Evolutionary conservation across 2,888 invertebrate genomes (phyloP).

Genomic region (Corythucha ciliata): DNA sequence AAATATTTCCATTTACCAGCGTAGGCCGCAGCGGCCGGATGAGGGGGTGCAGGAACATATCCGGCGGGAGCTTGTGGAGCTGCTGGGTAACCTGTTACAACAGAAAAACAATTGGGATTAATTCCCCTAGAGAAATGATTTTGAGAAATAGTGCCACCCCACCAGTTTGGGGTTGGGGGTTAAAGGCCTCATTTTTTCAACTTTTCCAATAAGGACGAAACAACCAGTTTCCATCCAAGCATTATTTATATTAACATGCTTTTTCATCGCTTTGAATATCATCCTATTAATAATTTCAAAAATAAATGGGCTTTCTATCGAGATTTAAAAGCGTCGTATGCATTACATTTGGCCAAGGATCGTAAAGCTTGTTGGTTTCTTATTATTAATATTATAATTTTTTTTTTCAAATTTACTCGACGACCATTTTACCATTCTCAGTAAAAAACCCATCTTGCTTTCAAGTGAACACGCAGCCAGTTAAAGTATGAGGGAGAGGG

Average conservation of each 20-base stretch:
- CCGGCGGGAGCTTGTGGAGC: slow-evolving; percentile 47
- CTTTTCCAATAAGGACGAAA: slow-evolving; percentile 1
- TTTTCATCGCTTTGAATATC: no score
- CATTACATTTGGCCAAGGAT: no score
- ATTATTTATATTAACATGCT: slow-evolving; percentile 21
- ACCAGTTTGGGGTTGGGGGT: no score
- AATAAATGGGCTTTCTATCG: slow-evolving; percentile 24
- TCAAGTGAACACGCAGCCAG: no score
- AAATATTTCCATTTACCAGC: slow-evolving; percentile 29
- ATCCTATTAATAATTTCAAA: not conserved
- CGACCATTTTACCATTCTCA: no score
- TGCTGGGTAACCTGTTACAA: slow-evolving; percentile 47
- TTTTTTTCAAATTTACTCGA: no score
- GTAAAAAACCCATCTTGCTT: no score
- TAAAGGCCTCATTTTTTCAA: no score
- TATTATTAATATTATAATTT: no score
- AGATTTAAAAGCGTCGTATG: no score
- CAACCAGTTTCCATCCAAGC: slow-evolving; percentile 25
- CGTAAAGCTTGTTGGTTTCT: no score
- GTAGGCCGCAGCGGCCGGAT: slow-evolving; percentile 45
- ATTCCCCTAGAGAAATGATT: not conserved
- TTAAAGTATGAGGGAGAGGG: no score
- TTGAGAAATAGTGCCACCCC: slow-evolving; percentile 11
- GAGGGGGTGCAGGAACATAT: slow-evolving; percentile 56
- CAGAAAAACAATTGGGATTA: not conserved